These are phyloP conservation scores for Petrocephalus schoutedeni DNA, from an alignment of 2,797 vertebrate genomes.

Conservation along the genomic window DNA sequence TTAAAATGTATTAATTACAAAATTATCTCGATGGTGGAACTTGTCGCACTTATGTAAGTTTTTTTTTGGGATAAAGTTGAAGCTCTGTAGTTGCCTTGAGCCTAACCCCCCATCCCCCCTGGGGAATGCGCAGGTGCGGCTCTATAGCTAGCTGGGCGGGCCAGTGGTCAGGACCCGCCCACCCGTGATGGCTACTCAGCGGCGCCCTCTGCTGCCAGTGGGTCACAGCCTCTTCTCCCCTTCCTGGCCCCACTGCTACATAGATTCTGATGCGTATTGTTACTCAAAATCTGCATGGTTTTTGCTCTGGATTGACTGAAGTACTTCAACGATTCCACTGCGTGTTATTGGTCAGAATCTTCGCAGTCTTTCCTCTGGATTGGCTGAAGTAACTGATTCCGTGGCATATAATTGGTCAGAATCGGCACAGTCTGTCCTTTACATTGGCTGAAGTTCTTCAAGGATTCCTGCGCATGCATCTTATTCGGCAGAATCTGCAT, in stretches of 20 bases:
- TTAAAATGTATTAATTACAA: background rate
- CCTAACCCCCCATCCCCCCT: background rate
- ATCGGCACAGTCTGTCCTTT: background rate
- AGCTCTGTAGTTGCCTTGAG: slow-evolving; percentile 19
- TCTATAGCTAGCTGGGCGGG: slow-evolving; percentile 22
- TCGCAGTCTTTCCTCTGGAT: background rate
- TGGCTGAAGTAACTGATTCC: background rate
- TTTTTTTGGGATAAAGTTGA: slow-evolving; percentile 17
- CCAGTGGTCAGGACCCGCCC: slow-evolving; percentile 35
- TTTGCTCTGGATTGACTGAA: background rate
- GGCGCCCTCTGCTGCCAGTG: slow-evolving; percentile 9
- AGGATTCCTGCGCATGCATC: background rate
- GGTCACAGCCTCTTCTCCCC: background rate
- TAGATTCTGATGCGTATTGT: background rate
- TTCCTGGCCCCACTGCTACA: background rate
- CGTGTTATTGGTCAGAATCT: no score
- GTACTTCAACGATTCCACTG: background rate
- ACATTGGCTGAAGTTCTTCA: background rate
- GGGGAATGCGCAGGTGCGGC: background rate
- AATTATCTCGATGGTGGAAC: slow-evolving; percentile 14
- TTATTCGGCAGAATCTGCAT: background rate
- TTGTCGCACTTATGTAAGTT: slow-evolving; percentile 49
- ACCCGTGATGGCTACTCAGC: slow-evolving; percentile 18
- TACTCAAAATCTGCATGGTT: background rate
- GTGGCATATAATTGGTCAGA: background rate